phyloP scores from a whole-genome alignment of 2,888 invertebrate genomes.

The Noctua comes region DNA sequence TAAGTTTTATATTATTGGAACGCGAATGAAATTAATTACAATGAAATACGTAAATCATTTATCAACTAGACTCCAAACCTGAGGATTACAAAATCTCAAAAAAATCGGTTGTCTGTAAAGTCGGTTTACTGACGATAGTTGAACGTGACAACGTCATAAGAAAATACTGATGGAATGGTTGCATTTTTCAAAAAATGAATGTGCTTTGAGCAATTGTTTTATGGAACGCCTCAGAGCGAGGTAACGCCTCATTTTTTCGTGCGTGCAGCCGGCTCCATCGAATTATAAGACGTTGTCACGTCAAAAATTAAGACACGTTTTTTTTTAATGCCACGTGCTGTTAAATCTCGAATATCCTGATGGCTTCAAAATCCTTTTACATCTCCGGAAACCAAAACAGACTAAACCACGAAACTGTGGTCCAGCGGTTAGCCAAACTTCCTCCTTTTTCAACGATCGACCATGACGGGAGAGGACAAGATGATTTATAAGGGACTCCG shows the following conservation, averaged over 20 bases:
- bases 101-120: too few relatives aligned
- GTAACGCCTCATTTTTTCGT: too few relatives aligned
- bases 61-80: neutral
- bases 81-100: neutral
- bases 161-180: too few relatives aligned
- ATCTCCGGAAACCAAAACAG: slow-evolving; percentile 43
- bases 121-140: too few relatives aligned
- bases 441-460: slow-evolving; percentile 71
- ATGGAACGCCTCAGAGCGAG: too few relatives aligned
- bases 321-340: too few relatives aligned
- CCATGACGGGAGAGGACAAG: slow-evolving; percentile 74
- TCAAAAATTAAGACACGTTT: too few relatives aligned
- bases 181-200: too few relatives aligned
- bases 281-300: too few relatives aligned
- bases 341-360: neutral
- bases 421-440: slow-evolving; percentile 75
- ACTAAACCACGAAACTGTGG: slow-evolving; percentile 69
- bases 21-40: slow-evolving; percentile 16
- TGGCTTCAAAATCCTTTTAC: slow-evolving; percentile 39
- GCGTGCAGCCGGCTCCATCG: too few relatives aligned
- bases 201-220: too few relatives aligned
- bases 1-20: slow-evolving; percentile 6
- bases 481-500: slow-evolving; percentile 85
- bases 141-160: too few relatives aligned
- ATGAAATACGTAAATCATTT: neutral